A percentile compares a stretch with the other conserved stretches of the same genome.
phyloP scores from a whole-genome alignment of 1,140 invertebrate genomes.

The Zelostemma sp. region DNA sequence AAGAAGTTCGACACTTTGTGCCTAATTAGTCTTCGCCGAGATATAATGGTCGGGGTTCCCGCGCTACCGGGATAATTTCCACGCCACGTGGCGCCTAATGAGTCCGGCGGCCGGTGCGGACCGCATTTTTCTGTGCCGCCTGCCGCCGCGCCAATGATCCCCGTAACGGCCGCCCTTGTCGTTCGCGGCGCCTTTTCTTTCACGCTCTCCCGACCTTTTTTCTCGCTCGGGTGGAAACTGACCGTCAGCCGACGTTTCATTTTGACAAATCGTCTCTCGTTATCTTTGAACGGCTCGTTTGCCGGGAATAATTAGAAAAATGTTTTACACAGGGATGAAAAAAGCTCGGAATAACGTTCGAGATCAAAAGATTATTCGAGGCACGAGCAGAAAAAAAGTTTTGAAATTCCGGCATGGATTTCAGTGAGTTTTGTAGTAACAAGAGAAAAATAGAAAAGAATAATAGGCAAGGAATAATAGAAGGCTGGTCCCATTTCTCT shows the following conservation, averaged over 20 bases:
- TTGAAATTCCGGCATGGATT: no score
- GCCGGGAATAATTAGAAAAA: neutral
- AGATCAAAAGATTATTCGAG: no score
- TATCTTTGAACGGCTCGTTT: neutral
- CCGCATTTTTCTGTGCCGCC: constrained; percentile 50
- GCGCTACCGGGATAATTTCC: constrained; percentile 58
- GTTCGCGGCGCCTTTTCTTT: constrained; percentile 15
- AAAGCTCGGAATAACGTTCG: no score
- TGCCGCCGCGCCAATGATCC: constrained; percentile 10
- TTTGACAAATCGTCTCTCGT: constrained; percentile 28
- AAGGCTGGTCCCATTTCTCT: neutral
- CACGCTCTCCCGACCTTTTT: constrained; percentile 4
- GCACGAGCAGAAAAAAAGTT: no score
- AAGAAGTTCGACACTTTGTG: constrained; percentile 59
- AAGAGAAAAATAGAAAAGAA: no score
- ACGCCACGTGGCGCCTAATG: constrained; percentile 62
- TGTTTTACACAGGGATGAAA: no score
- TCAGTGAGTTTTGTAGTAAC: neutral
- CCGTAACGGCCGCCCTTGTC: neutral
- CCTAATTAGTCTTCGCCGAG: constrained; percentile 57
- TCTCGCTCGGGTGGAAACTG: neutral
- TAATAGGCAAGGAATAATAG: neutral
- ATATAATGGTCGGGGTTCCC: constrained; percentile 50
- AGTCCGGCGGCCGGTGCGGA: constrained; percentile 40
- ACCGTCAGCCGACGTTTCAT: constrained; percentile 21